phyloP scores from a whole-genome alignment of 2,113 vertebrate species.

The Cervus canadensis region DNA sequence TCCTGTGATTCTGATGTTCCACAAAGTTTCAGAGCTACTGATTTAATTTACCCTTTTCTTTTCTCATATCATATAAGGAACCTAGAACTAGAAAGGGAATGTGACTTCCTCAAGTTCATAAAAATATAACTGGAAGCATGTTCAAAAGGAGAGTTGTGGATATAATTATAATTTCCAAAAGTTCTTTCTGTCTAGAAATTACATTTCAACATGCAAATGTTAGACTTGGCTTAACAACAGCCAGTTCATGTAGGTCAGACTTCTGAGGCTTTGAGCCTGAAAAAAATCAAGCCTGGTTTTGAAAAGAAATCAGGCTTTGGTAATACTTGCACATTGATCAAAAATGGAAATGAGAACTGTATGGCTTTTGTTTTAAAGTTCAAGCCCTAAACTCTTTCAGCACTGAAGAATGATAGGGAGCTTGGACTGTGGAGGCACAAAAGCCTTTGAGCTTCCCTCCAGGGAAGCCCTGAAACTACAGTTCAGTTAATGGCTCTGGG shows the following conservation, averaged over 20 bases:
- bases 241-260: neutral
- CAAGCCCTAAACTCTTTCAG: neutral
- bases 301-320: neutral
- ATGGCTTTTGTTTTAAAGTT: neutral
- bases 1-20: neutral
- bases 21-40: neutral
- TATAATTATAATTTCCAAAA: neutral
- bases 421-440: neutral
- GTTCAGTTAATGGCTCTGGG: constrained; percentile 43
- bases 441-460: neutral
- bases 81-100: neutral
- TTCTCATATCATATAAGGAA: constrained; percentile 1
- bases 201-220: neutral
- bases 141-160: neutral
- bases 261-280: neutral
- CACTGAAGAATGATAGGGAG: neutral
- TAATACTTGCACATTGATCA: neutral
- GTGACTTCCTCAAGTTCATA: neutral
- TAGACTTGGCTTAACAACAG: neutral
- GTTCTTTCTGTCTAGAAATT: neutral
- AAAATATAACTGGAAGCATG: neutral
- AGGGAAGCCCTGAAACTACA: constrained; percentile 29
- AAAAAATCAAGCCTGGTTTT: neutral
- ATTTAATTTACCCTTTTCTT: neutral
- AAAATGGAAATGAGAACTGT: neutral